Percentiles rank a stretch among this genome's conserved stretches.
These are phyloP conservation scores for Seriola rivoliana DNA, from an alignment of 2,113 vertebrate genomes.

Conservation along the genomic window DNA sequence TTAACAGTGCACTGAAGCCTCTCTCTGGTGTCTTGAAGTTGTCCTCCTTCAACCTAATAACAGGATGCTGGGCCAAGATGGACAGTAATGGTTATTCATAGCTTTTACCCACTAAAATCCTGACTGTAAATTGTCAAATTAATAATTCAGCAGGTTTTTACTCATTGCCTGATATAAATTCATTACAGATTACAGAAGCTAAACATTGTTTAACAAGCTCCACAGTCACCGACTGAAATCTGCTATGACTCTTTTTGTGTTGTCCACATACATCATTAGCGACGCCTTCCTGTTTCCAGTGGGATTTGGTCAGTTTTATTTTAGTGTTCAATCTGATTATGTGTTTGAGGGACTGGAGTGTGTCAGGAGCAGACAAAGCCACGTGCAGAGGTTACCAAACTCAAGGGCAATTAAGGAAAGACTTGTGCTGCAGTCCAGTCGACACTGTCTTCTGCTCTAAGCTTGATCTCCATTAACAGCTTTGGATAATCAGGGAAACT, in stretches of 20 bases:
- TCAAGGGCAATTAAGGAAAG: slow-evolving; percentile 37
- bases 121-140: not conserved
- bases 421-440: slow-evolving; percentile 45
- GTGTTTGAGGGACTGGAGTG: slow-evolving; percentile 36
- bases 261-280: not conserved
- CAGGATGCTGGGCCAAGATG: not conserved
- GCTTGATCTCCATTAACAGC: slow-evolving; percentile 77
- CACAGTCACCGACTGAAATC: not conserved
- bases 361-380: slow-evolving; percentile 31
- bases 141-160: slow-evolving; percentile 9
- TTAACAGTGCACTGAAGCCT: not conserved
- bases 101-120: not conserved
- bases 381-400: slow-evolving; percentile 59
- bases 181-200: not conserved
- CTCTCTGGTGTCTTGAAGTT: not conserved
- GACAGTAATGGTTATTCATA: not conserved
- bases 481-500: slow-evolving; percentile 61
- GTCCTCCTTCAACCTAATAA: not conserved
- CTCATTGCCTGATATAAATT: slow-evolving; percentile 16
- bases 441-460: slow-evolving; percentile 45
- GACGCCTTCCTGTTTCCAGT: not conserved
- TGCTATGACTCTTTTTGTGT: not conserved
- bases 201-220: slow-evolving; percentile 17
- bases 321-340: slow-evolving; percentile 39
- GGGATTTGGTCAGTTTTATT: slow-evolving; percentile 40